Evolutionary conservation across 2,888 invertebrate species (phyloP).

Genomic region (Theodoxus fluviatilis): DNA sequence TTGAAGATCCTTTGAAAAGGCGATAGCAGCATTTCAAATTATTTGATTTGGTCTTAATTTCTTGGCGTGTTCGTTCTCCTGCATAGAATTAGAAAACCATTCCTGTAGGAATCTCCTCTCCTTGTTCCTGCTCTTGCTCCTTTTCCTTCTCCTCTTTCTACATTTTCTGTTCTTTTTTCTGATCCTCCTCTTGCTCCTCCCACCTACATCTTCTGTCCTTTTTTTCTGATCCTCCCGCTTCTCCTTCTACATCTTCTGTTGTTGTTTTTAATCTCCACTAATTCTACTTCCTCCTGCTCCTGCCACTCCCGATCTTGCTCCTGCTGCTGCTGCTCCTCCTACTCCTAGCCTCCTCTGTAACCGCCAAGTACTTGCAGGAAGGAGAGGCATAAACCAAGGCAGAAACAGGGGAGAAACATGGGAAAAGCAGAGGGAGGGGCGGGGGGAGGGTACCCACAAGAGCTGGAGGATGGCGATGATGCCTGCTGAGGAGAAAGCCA

Average conservation of each 20-base stretch:
- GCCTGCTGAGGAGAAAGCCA: too few relatives aligned
- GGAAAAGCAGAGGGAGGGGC: neutral
- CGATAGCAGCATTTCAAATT: too few relatives aligned
- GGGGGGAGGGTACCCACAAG: too few relatives aligned
- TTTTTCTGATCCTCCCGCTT: neutral
- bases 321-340: neutral
- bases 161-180: neutral
- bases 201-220: neutral
- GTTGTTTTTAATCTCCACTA: neutral
- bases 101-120: neutral
- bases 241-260: neutral
- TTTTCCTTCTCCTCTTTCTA: neutral
- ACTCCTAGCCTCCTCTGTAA: neutral
- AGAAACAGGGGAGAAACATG: neutral
- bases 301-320: conserved; percentile 17
- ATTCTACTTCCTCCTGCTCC: neutral
- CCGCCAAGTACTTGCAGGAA: too few relatives aligned
- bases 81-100: too few relatives aligned
- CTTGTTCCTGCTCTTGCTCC: conserved; percentile 11
- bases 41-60: too few relatives aligned
- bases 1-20: too few relatives aligned
- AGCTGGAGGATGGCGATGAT: too few relatives aligned
- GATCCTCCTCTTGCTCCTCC: neutral
- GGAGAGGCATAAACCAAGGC: neutral
- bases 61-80: too few relatives aligned